Percentiles rank a stretch among this genome's conserved stretches.
Evolutionary conservation across 2,113 vertebrate genomes (phyloP).

Genomic region (Chaenocephalus aceratus): DNA sequence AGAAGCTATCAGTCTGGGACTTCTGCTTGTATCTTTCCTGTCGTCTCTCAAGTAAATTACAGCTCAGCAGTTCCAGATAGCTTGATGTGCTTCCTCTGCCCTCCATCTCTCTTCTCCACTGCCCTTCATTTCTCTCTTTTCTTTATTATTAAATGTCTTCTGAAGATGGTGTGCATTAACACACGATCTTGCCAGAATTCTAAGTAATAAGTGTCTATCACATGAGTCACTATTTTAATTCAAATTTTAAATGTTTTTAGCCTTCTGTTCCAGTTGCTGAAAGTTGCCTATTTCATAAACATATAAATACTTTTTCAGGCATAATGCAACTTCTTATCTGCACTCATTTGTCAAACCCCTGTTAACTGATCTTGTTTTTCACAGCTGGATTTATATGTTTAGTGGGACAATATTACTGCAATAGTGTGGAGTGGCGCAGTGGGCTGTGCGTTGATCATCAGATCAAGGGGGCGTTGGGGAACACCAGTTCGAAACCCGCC

Average conservation of each 20-base stretch:
- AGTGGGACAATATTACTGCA: not conserved
- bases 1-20: conserved; percentile 82
- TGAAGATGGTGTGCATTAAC: conserved; percentile 22
- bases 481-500: too few species aligned
- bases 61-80: conserved; percentile 77
- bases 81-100: conserved; percentile 67
- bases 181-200: not conserved
- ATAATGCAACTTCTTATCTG: not conserved
- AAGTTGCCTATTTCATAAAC: not conserved
- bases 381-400: not conserved
- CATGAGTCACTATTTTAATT: conserved; percentile 3
- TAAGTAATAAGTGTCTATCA: not conserved
- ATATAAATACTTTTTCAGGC: not conserved
- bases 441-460: too few species aligned
- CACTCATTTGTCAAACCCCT: not conserved
- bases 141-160: conserved; percentile 43
- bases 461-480: too few species aligned
- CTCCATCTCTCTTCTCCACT: conserved; percentile 58
- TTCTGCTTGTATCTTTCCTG: conserved; percentile 78
- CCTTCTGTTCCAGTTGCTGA: conserved; percentile 4
- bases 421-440: too few species aligned
- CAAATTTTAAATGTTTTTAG: not conserved
- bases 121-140: conserved; percentile 46
- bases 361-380: not conserved
- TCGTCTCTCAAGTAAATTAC: conserved; percentile 84